Conservation (phyloP, 2,113 vertebrate species). For the Xenus cinereus region DNA sequence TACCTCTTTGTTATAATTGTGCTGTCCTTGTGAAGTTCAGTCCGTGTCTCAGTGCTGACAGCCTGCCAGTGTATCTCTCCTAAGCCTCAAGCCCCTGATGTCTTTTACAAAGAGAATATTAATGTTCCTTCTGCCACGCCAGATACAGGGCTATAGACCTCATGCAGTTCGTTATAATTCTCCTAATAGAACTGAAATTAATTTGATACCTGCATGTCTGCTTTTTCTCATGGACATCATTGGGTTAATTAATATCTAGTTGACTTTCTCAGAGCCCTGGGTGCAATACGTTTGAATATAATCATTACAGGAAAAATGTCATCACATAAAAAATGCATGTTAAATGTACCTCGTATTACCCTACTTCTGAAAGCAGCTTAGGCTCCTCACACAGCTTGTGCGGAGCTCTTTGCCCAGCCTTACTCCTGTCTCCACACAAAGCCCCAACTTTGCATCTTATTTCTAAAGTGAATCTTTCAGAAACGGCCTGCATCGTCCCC, state of each 20-base stretch:
- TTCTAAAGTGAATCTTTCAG: accelerated
- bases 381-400: too few relatives aligned
- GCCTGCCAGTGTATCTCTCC: neutral
- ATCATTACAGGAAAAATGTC: neutral
- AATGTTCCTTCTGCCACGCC: neutral
- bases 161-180: neutral
- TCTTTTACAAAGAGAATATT: neutral
- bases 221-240: neutral
- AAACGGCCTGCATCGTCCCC: accelerated
- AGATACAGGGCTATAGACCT: neutral
- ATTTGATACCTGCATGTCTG: neutral
- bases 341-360: neutral
- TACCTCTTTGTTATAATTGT: neutral
- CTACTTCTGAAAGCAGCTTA: neutral
- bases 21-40: neutral
- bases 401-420: neutral
- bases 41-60: neutral
- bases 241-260: neutral
- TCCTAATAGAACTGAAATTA: neutral
- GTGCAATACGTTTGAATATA: neutral
- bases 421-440: neutral
- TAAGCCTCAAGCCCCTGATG: neutral
- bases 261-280: neutral
- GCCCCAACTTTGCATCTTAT: neutral
- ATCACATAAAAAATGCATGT: neutral